phyloP scores from a whole-genome alignment of 2,113 vertebrate species.

The Gasterosteus nipponicus region DNA sequence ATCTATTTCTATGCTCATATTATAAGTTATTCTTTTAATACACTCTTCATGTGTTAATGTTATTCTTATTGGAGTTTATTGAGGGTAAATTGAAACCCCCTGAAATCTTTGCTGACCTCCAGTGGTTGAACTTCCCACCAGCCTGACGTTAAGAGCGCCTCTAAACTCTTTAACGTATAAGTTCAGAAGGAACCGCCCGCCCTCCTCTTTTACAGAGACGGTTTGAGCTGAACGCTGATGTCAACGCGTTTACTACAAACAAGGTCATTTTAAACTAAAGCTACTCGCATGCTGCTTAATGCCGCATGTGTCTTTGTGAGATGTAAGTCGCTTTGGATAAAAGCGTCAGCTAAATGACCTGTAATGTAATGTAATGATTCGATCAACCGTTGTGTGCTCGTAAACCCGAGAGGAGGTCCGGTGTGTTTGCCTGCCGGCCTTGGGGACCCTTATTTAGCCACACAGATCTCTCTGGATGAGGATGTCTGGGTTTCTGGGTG shows the following conservation, averaged over 20 bases:
- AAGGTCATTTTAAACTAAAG: background rate
- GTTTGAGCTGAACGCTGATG: background rate
- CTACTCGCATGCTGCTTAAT: background rate
- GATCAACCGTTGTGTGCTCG: background rate
- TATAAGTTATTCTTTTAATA: background rate
- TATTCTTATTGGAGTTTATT: background rate
- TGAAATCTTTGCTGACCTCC: background rate
- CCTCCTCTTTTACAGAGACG: background rate
- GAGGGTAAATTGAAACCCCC: background rate
- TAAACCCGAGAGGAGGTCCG: background rate
- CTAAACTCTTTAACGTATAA: background rate
- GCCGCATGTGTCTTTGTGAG: background rate
- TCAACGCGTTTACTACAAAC: background rate
- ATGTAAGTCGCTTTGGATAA: background rate
- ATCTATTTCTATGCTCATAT: background rate
- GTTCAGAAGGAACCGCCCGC: background rate
- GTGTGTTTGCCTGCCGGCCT: conserved; percentile 13
- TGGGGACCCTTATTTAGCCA: conserved; percentile 10
- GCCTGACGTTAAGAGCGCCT: background rate
- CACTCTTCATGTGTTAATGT: background rate
- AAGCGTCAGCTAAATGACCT: no score
- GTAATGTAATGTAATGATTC: no score
- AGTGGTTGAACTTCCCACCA: background rate
- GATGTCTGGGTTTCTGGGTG: conserved; percentile 34
- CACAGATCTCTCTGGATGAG: conserved; percentile 51